Evolutionary conservation across 2,888 invertebrate genomes (phyloP), one percentile per base, ranked within the genome.

Genomic region (Chalcis sispes): DNA sequence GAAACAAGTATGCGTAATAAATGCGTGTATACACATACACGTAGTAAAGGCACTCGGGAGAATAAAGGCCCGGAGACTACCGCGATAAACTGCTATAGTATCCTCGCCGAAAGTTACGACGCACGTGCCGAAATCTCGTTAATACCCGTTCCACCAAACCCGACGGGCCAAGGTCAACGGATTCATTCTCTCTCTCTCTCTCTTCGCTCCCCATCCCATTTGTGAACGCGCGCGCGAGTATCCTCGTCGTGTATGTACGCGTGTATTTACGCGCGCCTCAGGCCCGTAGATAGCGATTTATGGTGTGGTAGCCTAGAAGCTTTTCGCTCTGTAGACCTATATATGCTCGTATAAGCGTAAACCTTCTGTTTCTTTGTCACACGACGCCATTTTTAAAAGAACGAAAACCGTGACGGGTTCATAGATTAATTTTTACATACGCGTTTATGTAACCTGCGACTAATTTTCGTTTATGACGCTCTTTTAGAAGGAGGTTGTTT

Each of bases 81-180:
- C n/a, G n/a, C n/a, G 36, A 10, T 3, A 15, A 20, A n/a, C 65
- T 42, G 62, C 59, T 80, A 81, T 62, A 67, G 79, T 82, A 80
- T 27, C 66, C 82, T 85, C 84, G 80, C 50, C 77, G 54, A 70
- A 72, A 83, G 83, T 81, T 84, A 81, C 81, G 69, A 75, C 83
- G 83, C 86, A 85, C 85, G 85, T 85, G 85, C 85, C 85, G 84
- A 85, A 86, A 84, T 85, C 82, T 84, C 79, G 83, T 84, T 83
- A 83, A 82, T 83, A 81, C 81, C n/a, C n/a, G n/a, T n/a, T n/a
- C n/a, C 80, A 77, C 81, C 77, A 80, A 84, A 40, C 79, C 66
- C 78, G 80, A 73, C 82, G 80, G 83, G 82, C 86, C 85, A 84
- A 85, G 86, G 85, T 80, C 83, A 79, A 20, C 61, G 75, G 61